A percentile compares a stretch with the other conserved stretches of the same genome.
phyloP scores from a whole-genome alignment of 2,888 invertebrate genomes.

The Limnephilus lunatus region DNA sequence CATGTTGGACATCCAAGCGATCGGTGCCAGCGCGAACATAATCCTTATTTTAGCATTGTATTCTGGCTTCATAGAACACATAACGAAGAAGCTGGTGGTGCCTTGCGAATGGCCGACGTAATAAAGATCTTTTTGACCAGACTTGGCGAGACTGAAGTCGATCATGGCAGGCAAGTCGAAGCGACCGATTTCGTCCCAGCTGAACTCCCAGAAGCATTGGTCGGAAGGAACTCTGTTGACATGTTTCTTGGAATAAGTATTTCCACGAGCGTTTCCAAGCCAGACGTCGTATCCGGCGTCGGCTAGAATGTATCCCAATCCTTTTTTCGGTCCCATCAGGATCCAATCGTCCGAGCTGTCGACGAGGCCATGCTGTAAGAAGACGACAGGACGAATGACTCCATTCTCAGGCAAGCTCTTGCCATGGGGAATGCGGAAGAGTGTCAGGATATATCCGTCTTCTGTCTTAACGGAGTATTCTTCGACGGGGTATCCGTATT shows the following conservation, averaged over 20 bases:
- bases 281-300: constrained; percentile 56
- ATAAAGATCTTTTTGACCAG: constrained; percentile 77
- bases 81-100: constrained; percentile 80
- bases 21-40: constrained; percentile 82
- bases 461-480: constrained; percentile 73
- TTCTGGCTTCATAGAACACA: constrained; percentile 80
- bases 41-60: constrained; percentile 81
- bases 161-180: constrained; percentile 89
- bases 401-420: constrained; percentile 66
- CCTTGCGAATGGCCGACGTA: constrained; percentile 90
- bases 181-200: constrained; percentile 88
- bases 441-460: constrained; percentile 74
- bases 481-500: constrained; percentile 72
- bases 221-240: constrained; percentile 70
- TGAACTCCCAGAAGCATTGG: constrained; percentile 81
- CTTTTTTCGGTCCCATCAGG: constrained; percentile 78
- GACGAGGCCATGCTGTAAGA: constrained; percentile 82
- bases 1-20: constrained; percentile 78
- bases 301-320: constrained; percentile 49
- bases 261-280: constrained; percentile 56
- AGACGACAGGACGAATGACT: constrained; percentile 72
- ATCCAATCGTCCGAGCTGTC: constrained; percentile 84
- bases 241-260: constrained; percentile 78
- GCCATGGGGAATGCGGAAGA: constrained; percentile 73
- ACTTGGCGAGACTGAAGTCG: constrained; percentile 80